phyloP scores from a whole-genome alignment of 2,797 vertebrate genomes.

The Dermochelys coriacea region DNA sequence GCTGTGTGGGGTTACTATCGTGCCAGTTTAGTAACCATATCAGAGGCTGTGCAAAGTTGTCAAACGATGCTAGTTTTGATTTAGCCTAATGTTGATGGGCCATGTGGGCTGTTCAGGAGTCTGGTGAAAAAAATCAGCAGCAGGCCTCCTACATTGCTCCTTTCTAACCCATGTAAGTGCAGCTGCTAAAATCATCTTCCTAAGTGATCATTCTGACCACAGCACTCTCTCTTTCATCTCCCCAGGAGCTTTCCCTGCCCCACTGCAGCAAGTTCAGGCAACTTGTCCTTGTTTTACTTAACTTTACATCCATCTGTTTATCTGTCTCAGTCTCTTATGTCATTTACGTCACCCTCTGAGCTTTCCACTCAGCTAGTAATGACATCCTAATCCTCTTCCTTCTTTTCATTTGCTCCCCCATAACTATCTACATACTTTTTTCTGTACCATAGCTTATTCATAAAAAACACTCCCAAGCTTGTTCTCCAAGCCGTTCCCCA shows the following conservation, averaged over 20 bases:
- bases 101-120: not conserved
- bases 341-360: too few relatives aligned
- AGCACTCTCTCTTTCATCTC: not conserved
- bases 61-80: not conserved
- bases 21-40: not conserved
- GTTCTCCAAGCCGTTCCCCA: not conserved
- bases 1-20: not conserved
- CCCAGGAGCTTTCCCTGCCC: not conserved
- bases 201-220: not conserved
- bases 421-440: not conserved
- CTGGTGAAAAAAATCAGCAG: not conserved
- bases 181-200: not conserved
- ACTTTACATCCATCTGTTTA: not conserved
- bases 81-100: not conserved
- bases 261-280: not conserved
- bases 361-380: not conserved
- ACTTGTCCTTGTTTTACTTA: not conserved
- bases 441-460: not conserved
- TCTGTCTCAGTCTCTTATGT: not conserved
- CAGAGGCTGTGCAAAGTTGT: not conserved
- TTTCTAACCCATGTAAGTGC: not conserved
- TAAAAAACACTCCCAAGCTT: not conserved
- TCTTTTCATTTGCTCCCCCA: not conserved
- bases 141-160: not conserved
- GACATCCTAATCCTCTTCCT: not conserved